Evolutionary conservation across 1,140 invertebrate genomes (phyloP).

Genomic region (Drosophila pachea): DNA sequence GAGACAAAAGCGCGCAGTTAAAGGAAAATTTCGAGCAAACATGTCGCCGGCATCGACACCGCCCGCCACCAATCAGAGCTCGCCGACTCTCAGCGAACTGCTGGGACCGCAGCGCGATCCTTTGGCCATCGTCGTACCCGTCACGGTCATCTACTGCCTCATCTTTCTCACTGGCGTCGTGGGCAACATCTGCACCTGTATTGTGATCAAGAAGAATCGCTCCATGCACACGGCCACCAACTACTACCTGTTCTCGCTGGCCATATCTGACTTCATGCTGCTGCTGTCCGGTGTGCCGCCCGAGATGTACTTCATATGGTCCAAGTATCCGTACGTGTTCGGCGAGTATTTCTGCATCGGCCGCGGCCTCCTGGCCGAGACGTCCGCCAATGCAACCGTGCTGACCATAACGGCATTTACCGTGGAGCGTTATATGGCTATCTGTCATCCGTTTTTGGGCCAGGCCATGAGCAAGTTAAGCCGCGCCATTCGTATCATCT

Average conservation of each 20-base stretch:
- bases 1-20: constrained; percentile 13
- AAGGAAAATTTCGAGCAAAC: constrained; percentile 23
- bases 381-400: constrained; percentile 95
- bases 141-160: constrained; percentile 88
- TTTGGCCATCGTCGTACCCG: constrained; percentile 86
- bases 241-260: constrained; percentile 95
- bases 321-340: constrained; percentile 91
- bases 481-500: constrained; percentile 83
- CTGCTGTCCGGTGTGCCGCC: constrained; percentile 89
- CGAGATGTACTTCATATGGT: constrained; percentile 93
- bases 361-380: constrained; percentile 91
- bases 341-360: constrained; percentile 91
- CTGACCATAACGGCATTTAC: constrained; percentile 96
- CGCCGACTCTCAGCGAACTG: constrained; percentile 16
- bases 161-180: constrained; percentile 93
- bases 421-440: constrained; percentile 95
- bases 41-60: constrained; percentile 7
- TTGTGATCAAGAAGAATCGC: constrained; percentile 94
- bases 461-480: constrained; percentile 91
- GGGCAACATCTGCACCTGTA: constrained; percentile 95
- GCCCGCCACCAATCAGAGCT: constrained; percentile 27
- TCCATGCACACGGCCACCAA: constrained; percentile 96
- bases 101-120: constrained; percentile 80
- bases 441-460: constrained; percentile 93
- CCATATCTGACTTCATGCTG: constrained; percentile 94